A percentile compares a stretch with the other conserved stretches of the same genome.
Evolutionary conservation across 2,797 vertebrate species (phyloP).

Genomic region (Pangasius larnaudii): DNA sequence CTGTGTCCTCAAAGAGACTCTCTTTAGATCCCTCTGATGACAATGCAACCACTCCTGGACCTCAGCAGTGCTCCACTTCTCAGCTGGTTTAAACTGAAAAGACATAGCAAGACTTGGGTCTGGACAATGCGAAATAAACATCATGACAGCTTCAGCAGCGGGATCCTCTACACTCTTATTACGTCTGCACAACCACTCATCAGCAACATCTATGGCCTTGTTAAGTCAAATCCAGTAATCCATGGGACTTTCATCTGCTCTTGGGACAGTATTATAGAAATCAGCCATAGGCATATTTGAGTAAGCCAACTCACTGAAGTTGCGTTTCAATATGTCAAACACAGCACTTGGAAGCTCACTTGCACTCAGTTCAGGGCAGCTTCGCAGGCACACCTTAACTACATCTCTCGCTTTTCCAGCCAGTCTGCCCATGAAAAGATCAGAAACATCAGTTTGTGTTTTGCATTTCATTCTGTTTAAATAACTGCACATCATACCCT

Average conservation of each 20-base stretch:
- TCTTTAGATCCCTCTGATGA: not conserved
- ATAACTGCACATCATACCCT: slow-evolving; percentile 24
- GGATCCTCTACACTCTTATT: slow-evolving; percentile 33
- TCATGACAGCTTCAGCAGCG: slow-evolving; percentile 37
- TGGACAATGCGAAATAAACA: slow-evolving; percentile 53
- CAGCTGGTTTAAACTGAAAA: slow-evolving; percentile 39
- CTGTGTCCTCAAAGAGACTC: not conserved
- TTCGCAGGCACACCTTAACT: slow-evolving; percentile 39
- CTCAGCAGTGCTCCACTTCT: slow-evolving; percentile 43
- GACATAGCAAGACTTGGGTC: slow-evolving; percentile 41
- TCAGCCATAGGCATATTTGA: slow-evolving; percentile 50
- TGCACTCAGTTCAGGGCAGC: not conserved
- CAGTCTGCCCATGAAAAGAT: slow-evolving; percentile 20
- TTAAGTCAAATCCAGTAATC: slow-evolving; percentile 43
- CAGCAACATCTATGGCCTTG: slow-evolving; percentile 20
- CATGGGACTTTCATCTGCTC: slow-evolving; percentile 13
- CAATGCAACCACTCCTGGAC: slow-evolving; percentile 42
- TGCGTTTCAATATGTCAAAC: slow-evolving; percentile 35
- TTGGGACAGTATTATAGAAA: slow-evolving; percentile 41
- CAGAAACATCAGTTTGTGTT: not conserved
- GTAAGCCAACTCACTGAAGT: slow-evolving; percentile 35
- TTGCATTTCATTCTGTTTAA: slow-evolving; percentile 4
- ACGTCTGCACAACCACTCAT: slow-evolving; percentile 24
- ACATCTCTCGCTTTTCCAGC: slow-evolving; percentile 25
- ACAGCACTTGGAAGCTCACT: not conserved